Evolutionary conservation across 2,113 vertebrate species (phyloP).

Genomic region (Eidolon helvum): DNA sequence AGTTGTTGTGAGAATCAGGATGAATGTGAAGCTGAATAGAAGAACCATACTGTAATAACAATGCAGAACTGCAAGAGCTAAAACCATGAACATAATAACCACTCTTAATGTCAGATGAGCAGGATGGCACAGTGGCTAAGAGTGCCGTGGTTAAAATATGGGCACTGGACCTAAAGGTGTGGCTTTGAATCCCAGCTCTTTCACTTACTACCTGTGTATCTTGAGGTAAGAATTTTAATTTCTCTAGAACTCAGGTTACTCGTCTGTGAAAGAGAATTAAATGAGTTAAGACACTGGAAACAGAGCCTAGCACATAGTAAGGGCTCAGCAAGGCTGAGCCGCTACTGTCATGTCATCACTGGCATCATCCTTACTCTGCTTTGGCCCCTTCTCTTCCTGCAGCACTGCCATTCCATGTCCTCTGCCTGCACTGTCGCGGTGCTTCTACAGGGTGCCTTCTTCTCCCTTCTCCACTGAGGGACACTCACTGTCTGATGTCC

Average conservation of each 20-base stretch:
- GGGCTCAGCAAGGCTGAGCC: not conserved
- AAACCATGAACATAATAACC: not conserved
- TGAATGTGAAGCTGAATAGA: not conserved
- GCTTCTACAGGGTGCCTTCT: not conserved
- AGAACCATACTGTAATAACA: no score
- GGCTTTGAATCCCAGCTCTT: not conserved
- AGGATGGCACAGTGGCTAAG: not conserved
- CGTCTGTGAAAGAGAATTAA: not conserved
- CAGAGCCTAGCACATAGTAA: not conserved
- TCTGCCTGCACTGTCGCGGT: not conserved
- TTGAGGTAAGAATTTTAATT: not conserved
- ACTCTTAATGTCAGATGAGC: not conserved
- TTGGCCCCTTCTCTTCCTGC: not conserved
- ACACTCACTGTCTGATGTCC: not conserved
- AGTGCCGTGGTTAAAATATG: rapidly evolving
- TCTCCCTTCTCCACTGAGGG: not conserved
- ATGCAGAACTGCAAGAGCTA: rapidly evolving
- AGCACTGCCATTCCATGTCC: not conserved
- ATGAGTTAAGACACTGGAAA: not conserved
- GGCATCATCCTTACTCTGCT: not conserved
- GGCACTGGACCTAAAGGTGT: not conserved
- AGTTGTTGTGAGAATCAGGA: not conserved
- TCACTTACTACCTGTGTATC: not conserved
- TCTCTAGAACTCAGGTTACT: not conserved
- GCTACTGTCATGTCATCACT: no score